Base-by-base conservation (phyloP, 2,888 invertebrate species). In the Ornithoptera priamus region DNA sequence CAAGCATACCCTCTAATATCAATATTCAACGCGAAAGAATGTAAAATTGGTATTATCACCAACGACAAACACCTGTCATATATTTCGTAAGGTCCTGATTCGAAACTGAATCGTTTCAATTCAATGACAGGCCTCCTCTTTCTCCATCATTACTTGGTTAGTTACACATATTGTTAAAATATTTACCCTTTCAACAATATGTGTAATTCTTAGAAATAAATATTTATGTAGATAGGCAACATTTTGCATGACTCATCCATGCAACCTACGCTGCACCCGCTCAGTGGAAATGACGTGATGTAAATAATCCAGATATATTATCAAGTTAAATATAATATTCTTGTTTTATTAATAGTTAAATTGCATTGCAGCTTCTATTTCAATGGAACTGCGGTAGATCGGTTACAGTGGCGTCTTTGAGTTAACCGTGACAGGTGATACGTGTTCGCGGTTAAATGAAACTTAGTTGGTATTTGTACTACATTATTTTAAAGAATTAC, bases 351-450 rank as follows among this genome's bases (percentile, higher is more conserved):
- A 57, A 65, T 65, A 65, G 65, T 57, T 50, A 62, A 22, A 59
- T 8, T 59, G 22, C 20, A n/a, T 20, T 30, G 24, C 61, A 57
- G 65, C 61, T 69, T 46, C 65, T 62, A 57, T 69, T 61, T 62
- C 61, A 61, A 46, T 58, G 24, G 22, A 30, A 22, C 60, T 69
- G 65, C 42, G 69, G 69, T 69, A 65, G 69, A 69, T 69, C 65
- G 61, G 64, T 69, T 65, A 61, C 63, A 58, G 36, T 18, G 20
- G 46, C 60, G 24, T 60, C 24, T 65, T 60, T 60, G 50, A 30
- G 15, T 18, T 10, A 30, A 60, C 60, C 66, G 60, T 59, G 30
- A 53, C 65, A 46, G 46, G 42, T 56, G 61, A 69, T 56, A 62
- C 65, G 62, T 62, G 61, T 24, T 61, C 24, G 64, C 12, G 57